Evolutionary conservation across 2,888 invertebrate species (phyloP), one percentile per base, ranked within the genome.

Genomic region (Drosophila ustulata): DNA sequence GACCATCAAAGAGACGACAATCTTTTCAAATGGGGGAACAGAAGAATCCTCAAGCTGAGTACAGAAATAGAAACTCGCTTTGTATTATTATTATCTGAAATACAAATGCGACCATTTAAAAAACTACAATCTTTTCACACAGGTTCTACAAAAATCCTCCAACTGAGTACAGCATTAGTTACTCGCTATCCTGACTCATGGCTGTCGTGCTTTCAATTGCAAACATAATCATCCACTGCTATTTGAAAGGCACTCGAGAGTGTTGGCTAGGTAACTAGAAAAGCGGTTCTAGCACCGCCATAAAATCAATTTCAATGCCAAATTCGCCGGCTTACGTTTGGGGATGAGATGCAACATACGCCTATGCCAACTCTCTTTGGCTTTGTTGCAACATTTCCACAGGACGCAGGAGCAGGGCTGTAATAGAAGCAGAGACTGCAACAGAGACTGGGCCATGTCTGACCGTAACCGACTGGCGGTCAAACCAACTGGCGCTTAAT

Each of bases 401-500:
- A 32, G 55, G 45, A 50, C 18, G 4, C 39, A 13, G 26, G 18
- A 1, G 4, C 39, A 13, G 26, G 18, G 18, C 18, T 18, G n/a
- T 5, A n/a, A 47, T 1, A 23, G 3, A 9, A 28, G 7, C 28
- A 28, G 6, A 28, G n/a, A 34, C 41, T 53, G 23, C 30, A 25
- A 9, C 25, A 13, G 18, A 39, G 51, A 41, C 34, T 45, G 47
- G 18, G 18, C 18, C 50, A 5, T 18, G 55, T 25, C 50, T 41
- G 64, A 46, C 43, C 41, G 34, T 53, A 55, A 51, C 58, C 71
- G 34, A 37, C 32, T 56, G 49, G 63, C 65, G 82, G 75, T 69
- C 66, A 81, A 64, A 82, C 73, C 75, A 66, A 65, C 72, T 62
- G 69, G 68, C 74, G 85, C 85, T 82, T 85, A 85, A 85, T 85